phyloP scores from a whole-genome alignment of 2,797 vertebrate species.

The Enteromius viviparus region DNA sequence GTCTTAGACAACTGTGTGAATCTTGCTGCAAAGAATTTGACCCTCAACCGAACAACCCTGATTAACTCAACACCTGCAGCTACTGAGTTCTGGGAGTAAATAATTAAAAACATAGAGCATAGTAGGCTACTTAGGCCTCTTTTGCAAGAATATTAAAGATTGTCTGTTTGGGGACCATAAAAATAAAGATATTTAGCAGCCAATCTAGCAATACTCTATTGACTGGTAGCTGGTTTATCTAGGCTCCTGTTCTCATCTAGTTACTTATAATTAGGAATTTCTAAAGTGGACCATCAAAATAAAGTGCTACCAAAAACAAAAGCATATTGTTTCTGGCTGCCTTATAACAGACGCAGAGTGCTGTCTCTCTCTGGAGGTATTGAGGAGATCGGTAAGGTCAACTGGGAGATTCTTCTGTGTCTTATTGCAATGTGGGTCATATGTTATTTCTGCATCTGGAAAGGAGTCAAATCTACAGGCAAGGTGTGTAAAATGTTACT shows the following conservation, averaged over 20 bases:
- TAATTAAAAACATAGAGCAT: constrained; percentile 11
- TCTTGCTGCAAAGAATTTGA: constrained; percentile 62
- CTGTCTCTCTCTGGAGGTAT: constrained; percentile 30
- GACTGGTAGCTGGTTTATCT: not conserved
- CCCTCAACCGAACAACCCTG: constrained; percentile 53
- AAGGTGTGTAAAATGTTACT: constrained; percentile 65
- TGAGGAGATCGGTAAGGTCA: constrained; percentile 73
- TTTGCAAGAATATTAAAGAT: not conserved
- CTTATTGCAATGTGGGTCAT: constrained; percentile 69
- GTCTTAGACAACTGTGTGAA: constrained; percentile 70
- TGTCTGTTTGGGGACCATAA: not conserved
- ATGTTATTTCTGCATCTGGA: constrained; percentile 79
- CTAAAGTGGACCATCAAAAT: not conserved
- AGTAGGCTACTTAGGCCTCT: too few relatives aligned
- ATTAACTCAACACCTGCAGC: constrained; percentile 69
- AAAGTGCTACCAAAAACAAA: not conserved
- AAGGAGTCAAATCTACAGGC: constrained; percentile 79
- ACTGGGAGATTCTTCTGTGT: constrained; percentile 75
- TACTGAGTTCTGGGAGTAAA: constrained; percentile 81
- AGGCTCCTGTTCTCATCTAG: not conserved
- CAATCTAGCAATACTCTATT: not conserved
- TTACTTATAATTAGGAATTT: not conserved
- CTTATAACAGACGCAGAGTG: not conserved
- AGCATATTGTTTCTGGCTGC: too few relatives aligned
- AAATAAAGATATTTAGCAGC: not conserved